Evolutionary conservation across 2,888 invertebrate species (phyloP), one percentile per base, ranked within the genome.

Genomic region (Timema podura): DNA sequence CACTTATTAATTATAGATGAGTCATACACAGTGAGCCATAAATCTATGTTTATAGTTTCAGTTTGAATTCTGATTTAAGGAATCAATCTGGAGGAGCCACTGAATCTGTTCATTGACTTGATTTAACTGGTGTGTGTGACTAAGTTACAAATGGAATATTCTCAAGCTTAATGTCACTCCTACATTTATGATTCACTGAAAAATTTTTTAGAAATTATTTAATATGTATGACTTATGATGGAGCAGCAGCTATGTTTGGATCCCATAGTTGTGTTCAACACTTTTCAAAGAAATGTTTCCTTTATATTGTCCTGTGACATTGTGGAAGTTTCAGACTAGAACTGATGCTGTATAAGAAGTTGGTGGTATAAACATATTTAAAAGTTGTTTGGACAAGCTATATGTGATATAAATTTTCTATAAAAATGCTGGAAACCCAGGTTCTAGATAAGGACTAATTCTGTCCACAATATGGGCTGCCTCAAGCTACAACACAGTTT

Each of bases 401-500:
- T 54, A 54, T 10, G 13, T 16, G 15, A 54, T 54, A 15, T 54
- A 54, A 54, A 7, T n/a, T 54, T 54, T 54, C 7, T 11, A 16
- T 6, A 54, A 5, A 54, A 54, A 8, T 16, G n/a, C 16, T 54
- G 16, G 54, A 54, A 54, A 54, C n/a, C 6, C 54, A 54, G 16
- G 16, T 54, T 54, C 16, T 15, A 54, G 6, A 54, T 0, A 15
- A 16, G 54, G 54, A 16, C 54, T 8, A 54, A 54, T 54, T 54
- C 16, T 54, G 54, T 54, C 54, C 9, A 54, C 54, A 54, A 54
- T n/a, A 54, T 11, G 13, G 54, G 6, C 16, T 54, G 54, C n/a
- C 16, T 54, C n/a, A n/a, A 54, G 54, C 54, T 10, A 54, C 54
- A 54, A 54, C 54, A 54, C 54, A 54, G 54, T 54, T 11, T 8